These are phyloP conservation scores for Drosophila saltans DNA, from an alignment of 1,140 invertebrate species.

Conservation along the genomic window DNA sequence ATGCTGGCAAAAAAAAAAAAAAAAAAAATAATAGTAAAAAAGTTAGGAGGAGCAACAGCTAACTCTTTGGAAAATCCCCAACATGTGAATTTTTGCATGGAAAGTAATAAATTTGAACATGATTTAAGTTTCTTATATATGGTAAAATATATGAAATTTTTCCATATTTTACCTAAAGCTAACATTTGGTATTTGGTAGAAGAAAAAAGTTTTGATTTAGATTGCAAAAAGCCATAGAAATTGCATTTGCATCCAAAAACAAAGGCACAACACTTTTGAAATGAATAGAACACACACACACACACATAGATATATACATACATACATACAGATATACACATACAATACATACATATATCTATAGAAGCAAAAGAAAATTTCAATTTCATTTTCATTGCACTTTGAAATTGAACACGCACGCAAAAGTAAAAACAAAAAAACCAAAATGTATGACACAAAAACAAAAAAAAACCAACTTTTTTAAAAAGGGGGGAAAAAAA, in stretches of 20 bases:
- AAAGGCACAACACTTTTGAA: conserved; percentile 39
- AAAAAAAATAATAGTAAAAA: neutral
- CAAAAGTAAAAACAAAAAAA: conserved; percentile 3
- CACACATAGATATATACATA: neutral
- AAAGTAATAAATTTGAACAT: neutral
- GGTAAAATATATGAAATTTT: too few relatives aligned
- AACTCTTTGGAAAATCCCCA: neutral
- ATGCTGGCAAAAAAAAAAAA: conserved; percentile 17
- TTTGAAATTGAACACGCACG: conserved; percentile 56
- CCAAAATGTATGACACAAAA: conserved; percentile 11
- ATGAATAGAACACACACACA: conserved; percentile 29
- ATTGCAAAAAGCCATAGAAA: conserved; percentile 39
- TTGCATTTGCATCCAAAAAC: conserved; percentile 40
- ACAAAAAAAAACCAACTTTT: conserved; percentile 16
- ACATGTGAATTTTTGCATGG: neutral
- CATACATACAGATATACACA: conserved; percentile 1
- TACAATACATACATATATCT: neutral
- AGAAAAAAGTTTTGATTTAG: conserved; percentile 34
- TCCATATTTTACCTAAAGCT: too few relatives aligned
- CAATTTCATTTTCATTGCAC: conserved; percentile 63
- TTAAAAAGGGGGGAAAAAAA: too few relatives aligned
- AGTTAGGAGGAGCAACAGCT: neutral
- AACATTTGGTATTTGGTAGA: too few relatives aligned
- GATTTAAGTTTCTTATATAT: neutral
- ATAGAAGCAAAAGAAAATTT: conserved; percentile 33